phyloP scores from a whole-genome alignment of 2,797 vertebrate genomes.

The Acanthurus leucopareius region DNA sequence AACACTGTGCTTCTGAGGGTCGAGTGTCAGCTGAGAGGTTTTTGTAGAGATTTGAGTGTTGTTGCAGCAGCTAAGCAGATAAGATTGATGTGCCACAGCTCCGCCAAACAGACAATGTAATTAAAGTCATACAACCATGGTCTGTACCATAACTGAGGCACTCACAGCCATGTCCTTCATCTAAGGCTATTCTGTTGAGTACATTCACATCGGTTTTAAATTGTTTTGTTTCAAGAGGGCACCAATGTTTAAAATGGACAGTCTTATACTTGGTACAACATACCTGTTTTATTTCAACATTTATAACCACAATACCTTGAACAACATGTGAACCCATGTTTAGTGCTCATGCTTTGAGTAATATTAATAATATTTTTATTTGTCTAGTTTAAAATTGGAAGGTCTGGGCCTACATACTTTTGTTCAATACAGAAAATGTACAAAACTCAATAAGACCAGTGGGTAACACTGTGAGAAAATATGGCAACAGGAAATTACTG shows the following conservation, averaged over 20 bases:
- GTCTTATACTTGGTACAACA: not conserved
- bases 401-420: too few relatives aligned
- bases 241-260: slow-evolving; percentile 8
- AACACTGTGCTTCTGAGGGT: slow-evolving; percentile 25
- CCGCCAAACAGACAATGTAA: slow-evolving; percentile 78
- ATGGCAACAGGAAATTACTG: slow-evolving; percentile 50
- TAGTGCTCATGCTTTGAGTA: too few relatives aligned
- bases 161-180: slow-evolving; percentile 37
- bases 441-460: not conserved
- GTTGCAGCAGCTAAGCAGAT: slow-evolving; percentile 72
- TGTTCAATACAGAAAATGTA: too few relatives aligned
- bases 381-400: too few relatives aligned
- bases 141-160: slow-evolving; percentile 49
- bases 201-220: slow-evolving; percentile 22
- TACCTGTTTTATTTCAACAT: not conserved
- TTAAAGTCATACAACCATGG: slow-evolving; percentile 79
- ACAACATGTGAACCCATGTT: not conserved
- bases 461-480: not conserved
- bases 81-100: slow-evolving; percentile 76
- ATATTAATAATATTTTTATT: too few relatives aligned
- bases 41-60: slow-evolving; percentile 56
- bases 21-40: slow-evolving; percentile 54
- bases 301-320: not conserved
- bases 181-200: slow-evolving; percentile 21
- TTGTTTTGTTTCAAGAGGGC: slow-evolving; percentile 19